Evolutionary conservation across 2,888 invertebrate species (phyloP), one percentile per base, ranked within the genome.

Genomic region (Melangyna quadrimaculata): DNA sequence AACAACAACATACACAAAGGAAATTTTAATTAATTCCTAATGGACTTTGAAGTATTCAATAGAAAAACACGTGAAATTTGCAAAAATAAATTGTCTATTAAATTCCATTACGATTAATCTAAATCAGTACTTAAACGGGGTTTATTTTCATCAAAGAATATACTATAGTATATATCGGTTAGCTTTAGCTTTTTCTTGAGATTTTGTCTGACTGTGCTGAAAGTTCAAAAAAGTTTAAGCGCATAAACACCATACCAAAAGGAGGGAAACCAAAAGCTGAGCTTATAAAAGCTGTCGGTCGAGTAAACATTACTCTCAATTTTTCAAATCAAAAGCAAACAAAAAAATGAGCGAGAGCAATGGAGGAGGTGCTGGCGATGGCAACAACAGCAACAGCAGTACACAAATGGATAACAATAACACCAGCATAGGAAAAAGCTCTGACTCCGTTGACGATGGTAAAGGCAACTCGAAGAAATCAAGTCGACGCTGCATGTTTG

Each of bases 401-500:
- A 35, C 9, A 32, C 17, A 72, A 53, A 53, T 51, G 78, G 78
- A 82, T 63, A 78, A 14, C 29, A 74, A 51, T 10, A 61, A 8
- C 17, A 63, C 19, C 19, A 65, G 22, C 61, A 9, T 29, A 12
- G 24, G 12, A 45, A 74, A 84, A 84, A 84, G 83, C 67, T 78
- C 78, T 6, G 67, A 32, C 3, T 57, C 71, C 14, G 48, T 57
- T 51, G 45, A 27, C 12, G 51, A 19, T 45, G 35, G 14, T 69
- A 17, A 14, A 3, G 24, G 53, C 6, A 29, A 12, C 29, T 19
- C n/a, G n/a, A 75, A n/a, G 53, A 87, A 82, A 57, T 12, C 70
- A 17, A 65, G 67, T 24, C 88, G 90, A 78, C 88, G 87, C 6
- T 90, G 90, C 70, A 87, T 90, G 29, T 89, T 89, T 88, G 91